Conservation (phyloP, 1,140 invertebrate species). For the Meteorus sp. region DNA sequence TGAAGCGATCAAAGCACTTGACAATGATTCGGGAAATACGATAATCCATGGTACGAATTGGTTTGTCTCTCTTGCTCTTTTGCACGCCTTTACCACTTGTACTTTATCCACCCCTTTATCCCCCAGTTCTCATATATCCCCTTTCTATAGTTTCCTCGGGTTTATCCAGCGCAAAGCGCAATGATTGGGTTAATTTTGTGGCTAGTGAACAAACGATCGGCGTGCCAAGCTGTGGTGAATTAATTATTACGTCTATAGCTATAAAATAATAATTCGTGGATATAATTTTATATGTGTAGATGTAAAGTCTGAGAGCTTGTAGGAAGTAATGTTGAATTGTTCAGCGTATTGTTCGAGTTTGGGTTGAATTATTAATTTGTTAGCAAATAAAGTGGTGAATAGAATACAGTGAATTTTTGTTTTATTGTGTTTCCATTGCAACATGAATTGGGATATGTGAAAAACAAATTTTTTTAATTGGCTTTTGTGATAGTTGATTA, state of each 20-base stretch:
- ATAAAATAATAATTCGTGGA: too few species aligned
- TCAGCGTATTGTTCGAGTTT: too few species aligned
- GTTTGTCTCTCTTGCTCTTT: neutral
- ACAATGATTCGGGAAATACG: constrained; percentile 13
- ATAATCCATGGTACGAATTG: constrained; percentile 3
- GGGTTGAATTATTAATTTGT: too few species aligned
- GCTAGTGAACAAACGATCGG: constrained; percentile 6
- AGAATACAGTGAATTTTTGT: too few species aligned
- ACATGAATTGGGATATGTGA: too few species aligned
- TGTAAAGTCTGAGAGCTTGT: too few species aligned
- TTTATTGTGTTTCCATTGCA: too few species aligned
- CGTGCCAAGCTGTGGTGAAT: constrained; percentile 1
- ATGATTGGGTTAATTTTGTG: constrained; percentile 13
- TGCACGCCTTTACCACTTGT: neutral
- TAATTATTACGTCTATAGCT: constrained; percentile 16
- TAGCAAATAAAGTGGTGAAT: too few species aligned
- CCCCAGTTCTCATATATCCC: neutral
- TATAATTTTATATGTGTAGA: too few species aligned
- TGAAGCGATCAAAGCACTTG: constrained; percentile 12
- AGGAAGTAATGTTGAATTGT: too few species aligned
- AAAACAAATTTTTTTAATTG: too few species aligned
- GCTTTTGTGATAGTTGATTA: too few species aligned
- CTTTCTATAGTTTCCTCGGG: neutral
- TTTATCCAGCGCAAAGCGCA: constrained; percentile 7
- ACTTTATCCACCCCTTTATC: neutral